Percentiles rank a stretch among this genome's conserved stretches.
Conservation (phyloP, 2,797 vertebrate species). For the Alauda arvensis region DNA sequence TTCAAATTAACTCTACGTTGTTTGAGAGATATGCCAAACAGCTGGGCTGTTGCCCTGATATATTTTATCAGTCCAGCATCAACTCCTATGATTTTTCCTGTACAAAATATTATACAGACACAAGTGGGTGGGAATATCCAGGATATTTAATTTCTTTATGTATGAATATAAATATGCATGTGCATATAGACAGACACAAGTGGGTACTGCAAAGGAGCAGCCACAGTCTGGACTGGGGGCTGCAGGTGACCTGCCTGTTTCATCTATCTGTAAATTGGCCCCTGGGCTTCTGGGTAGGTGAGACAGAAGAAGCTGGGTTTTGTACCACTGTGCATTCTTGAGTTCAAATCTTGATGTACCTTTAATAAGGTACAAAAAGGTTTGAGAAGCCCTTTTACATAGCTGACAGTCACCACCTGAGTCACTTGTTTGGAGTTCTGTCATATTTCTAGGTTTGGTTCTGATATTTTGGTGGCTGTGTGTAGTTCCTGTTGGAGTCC, state of each 20-base stretch:
- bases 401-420: background rate
- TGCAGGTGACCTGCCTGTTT: background rate
- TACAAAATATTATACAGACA: background rate
- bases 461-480: background rate
- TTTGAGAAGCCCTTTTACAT: background rate
- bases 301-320: background rate
- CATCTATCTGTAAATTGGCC: background rate
- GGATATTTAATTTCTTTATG: background rate
- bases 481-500: background rate
- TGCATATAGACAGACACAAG: background rate
- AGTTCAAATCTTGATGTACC: background rate
- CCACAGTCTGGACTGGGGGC: background rate
- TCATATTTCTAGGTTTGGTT: background rate
- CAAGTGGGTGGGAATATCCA: background rate
- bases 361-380: background rate
- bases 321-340: background rate
- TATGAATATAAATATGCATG: background rate
- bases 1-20: background rate
- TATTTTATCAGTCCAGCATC: background rate
- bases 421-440: background rate
- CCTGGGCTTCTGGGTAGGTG: background rate
- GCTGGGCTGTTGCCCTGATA: background rate
- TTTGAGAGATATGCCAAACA: background rate
- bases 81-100: background rate
- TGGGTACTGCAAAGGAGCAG: background rate